Conservation (phyloP, 2,888 invertebrate species). For the Eudemis profundana region DNA sequence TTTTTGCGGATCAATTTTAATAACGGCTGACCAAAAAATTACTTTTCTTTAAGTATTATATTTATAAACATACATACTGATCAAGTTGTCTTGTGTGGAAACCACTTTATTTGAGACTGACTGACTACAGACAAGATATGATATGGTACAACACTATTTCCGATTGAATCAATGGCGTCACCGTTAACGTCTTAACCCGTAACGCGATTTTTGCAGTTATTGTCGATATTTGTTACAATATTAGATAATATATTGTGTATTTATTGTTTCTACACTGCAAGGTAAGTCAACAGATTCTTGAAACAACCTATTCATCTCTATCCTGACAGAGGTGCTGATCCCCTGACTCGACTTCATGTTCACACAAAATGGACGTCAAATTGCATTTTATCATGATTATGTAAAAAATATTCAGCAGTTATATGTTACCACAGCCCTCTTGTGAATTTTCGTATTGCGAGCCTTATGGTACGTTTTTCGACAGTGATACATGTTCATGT, state of each 20-base stretch:
- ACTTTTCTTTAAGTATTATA: too few relatives aligned
- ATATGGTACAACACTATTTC: constrained; percentile 23
- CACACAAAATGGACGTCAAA: constrained; percentile 82
- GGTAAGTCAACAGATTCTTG: constrained; percentile 58
- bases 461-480: background rate
- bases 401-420: constrained; percentile 62
- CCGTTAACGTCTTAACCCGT: constrained; percentile 75
- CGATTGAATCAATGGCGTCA: constrained; percentile 71
- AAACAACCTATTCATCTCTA: background rate
- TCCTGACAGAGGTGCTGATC: constrained; percentile 26
- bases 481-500: background rate
- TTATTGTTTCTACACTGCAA: constrained; percentile 51
- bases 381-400: constrained; percentile 80
- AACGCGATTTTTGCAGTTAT: constrained; percentile 65
- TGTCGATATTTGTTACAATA: constrained; percentile 47
- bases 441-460: background rate
- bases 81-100: too few relatives aligned
- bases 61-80: too few relatives aligned
- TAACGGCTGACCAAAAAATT: too few relatives aligned
- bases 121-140: background rate
- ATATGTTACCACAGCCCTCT: background rate
- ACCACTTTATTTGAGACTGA: too few relatives aligned
- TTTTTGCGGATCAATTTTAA: too few relatives aligned
- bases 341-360: constrained; percentile 53
- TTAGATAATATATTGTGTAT: constrained; percentile 51